Conservation (phyloP, 2,888 invertebrate genomes). For the Thalpophila matura region DNA sequence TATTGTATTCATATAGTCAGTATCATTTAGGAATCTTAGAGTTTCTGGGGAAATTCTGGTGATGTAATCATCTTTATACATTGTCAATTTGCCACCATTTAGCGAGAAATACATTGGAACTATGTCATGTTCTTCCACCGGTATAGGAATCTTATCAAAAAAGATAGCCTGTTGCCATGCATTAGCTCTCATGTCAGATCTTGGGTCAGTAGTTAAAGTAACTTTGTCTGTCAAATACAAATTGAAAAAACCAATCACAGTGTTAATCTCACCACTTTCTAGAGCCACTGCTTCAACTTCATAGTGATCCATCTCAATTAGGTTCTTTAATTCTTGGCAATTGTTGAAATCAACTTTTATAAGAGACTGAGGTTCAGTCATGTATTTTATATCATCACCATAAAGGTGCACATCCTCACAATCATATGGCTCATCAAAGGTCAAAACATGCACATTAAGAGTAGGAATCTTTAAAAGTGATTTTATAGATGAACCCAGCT, state of each 20-base stretch:
- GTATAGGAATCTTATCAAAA: conserved; percentile 86
- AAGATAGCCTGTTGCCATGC: conserved; percentile 96
- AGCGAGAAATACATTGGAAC: conserved; percentile 78
- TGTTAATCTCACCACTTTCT: conserved; percentile 91
- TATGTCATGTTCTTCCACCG: conserved; percentile 71
- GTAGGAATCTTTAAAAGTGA: conserved; percentile 72
- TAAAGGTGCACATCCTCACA: conserved; percentile 92
- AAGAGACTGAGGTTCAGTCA: conserved; percentile 90
- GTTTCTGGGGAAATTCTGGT: conserved; percentile 75
- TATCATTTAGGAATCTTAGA: conserved; percentile 88
- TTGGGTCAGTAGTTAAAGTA: conserved; percentile 92
- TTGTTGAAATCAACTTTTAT: conserved; percentile 92
- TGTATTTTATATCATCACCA: conserved; percentile 86
- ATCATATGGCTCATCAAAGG: conserved; percentile 92
- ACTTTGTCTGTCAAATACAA: conserved; percentile 92
- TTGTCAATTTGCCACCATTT: conserved; percentile 79
- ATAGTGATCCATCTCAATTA: conserved; percentile 64
- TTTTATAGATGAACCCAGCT: conserved; percentile 74
- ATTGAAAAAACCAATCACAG: conserved; percentile 94
- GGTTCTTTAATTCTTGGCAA: conserved; percentile 83
- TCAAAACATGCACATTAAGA: conserved; percentile 74
- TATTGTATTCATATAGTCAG: conserved; percentile 82
- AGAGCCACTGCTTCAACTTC: conserved; percentile 77
- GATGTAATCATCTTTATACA: conserved; percentile 69
- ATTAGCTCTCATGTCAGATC: conserved; percentile 80